A percentile compares a stretch with the other conserved stretches of the same genome.
Conservation (phyloP, 2,113 vertebrate species). For the Oenanthe melanoleuca region DNA sequence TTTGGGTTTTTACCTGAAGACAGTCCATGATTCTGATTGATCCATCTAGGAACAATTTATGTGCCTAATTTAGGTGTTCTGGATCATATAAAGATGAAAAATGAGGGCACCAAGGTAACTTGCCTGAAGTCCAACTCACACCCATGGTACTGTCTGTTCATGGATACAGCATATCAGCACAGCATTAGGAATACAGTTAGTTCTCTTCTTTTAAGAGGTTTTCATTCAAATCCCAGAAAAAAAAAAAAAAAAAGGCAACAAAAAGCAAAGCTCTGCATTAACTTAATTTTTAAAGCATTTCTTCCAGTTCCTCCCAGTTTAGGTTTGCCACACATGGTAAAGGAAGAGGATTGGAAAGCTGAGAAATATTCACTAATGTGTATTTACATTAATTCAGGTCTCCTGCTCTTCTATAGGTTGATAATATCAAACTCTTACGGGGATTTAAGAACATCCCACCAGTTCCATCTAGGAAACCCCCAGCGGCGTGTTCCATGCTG, state of each 20-base stretch:
- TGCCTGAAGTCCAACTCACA: not conserved
- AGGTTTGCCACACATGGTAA: too few relatives aligned
- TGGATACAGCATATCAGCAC: not conserved
- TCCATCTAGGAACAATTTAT: not conserved
- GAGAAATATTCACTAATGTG: not conserved
- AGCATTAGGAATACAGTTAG: not conserved
- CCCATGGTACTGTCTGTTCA: not conserved
- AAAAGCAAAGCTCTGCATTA: not conserved
- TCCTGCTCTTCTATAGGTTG: not conserved
- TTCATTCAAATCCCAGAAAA: not conserved
- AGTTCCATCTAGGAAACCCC: conserved; percentile 13
- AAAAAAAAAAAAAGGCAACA: not conserved
- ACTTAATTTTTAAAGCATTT: not conserved
- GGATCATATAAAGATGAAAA: not conserved
- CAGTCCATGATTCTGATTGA: not conserved
- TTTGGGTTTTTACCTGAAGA: not conserved
- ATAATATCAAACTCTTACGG: not conserved
- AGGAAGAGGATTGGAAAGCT: too few relatives aligned
- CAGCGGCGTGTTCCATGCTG: not conserved
- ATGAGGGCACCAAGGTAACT: not conserved
- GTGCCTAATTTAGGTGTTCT: not conserved
- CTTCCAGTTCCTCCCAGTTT: not conserved
- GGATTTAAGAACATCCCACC: not conserved
- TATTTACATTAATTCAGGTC: not conserved
- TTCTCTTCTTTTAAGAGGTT: not conserved